A percentile compares a stretch with the other conserved stretches of the same genome.
Conservation (phyloP, 2,888 invertebrate genomes). For the Hymenopus coronatus region DNA sequence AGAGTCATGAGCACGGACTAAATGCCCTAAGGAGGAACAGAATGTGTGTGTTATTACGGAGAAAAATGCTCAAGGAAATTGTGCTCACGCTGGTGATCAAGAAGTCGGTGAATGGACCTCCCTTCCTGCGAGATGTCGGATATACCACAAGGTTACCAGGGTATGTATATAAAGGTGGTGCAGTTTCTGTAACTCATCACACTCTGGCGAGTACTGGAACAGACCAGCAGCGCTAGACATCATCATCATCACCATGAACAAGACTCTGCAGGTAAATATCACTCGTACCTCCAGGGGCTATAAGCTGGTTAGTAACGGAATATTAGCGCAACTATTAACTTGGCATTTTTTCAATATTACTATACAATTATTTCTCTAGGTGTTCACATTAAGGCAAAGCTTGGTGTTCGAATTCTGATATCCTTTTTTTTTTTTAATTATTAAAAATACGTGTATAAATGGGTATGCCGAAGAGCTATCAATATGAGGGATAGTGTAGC, state of each 20-base stretch:
- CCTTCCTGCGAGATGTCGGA: not conserved
- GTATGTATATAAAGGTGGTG: not conserved
- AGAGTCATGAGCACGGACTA: not conserved
- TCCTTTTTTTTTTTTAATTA: too few species aligned
- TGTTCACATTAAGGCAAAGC: too few species aligned
- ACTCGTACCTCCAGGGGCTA: not conserved
- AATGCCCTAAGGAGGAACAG: too few species aligned
- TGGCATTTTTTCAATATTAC: too few species aligned
- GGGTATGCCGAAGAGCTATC: too few species aligned
- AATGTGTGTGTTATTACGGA: not conserved
- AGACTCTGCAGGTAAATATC: not conserved
- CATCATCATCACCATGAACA: not conserved
- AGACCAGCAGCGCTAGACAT: slow-evolving; percentile 21
- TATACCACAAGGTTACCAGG: not conserved
- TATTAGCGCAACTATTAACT: too few species aligned
- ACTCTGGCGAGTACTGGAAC: slow-evolving; percentile 23
- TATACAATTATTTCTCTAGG: too few species aligned
- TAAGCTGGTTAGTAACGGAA: too few species aligned
- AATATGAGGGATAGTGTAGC: too few species aligned
- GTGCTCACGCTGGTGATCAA: not conserved
- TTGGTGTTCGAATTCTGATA: too few species aligned
- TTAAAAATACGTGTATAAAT: too few species aligned
- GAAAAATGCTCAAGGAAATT: not conserved
- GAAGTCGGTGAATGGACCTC: not conserved
- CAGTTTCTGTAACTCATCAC: not conserved